Conservation (phyloP, 2,113 vertebrate genomes). For the Sphyrna mokarran region DNA sequence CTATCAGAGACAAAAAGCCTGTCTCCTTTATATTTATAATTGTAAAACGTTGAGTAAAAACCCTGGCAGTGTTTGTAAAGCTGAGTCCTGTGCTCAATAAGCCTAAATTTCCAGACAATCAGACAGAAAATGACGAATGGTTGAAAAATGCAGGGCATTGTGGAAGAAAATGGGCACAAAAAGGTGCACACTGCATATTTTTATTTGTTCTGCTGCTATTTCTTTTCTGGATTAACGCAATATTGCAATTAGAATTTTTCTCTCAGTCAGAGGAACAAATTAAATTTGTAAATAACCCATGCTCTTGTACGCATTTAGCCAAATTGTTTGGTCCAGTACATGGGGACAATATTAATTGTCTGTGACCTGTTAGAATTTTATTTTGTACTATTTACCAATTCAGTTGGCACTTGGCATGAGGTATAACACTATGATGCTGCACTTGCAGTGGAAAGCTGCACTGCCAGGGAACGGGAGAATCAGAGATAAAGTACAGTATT, state of each 20-base stretch:
- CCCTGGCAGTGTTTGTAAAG: not conserved
- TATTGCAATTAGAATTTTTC: not conserved
- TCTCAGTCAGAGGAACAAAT: not conserved
- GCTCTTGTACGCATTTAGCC: not conserved
- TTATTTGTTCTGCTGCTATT: not conserved
- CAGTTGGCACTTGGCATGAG: not conserved
- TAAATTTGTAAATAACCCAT: not conserved
- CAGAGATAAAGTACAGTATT: too few species aligned
- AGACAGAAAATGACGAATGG: not conserved
- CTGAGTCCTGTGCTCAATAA: not conserved
- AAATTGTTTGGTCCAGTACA: not conserved
- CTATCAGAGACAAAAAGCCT: too few species aligned
- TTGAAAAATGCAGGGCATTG: not conserved
- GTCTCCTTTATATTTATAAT: not conserved
- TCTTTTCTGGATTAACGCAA: not conserved
- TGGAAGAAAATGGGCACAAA: not conserved
- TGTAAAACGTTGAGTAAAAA: not conserved
- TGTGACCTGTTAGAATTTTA: not conserved
- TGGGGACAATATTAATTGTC: not conserved
- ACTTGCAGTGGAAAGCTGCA: not conserved
- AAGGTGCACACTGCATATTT: not conserved
- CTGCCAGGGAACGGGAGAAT: not conserved
- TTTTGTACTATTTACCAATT: not conserved
- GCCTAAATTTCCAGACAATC: not conserved
- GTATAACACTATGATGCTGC: not conserved